Evolutionary conservation across 2,113 vertebrate genomes (phyloP).

Genomic region (Fregata magnificens): DNA sequence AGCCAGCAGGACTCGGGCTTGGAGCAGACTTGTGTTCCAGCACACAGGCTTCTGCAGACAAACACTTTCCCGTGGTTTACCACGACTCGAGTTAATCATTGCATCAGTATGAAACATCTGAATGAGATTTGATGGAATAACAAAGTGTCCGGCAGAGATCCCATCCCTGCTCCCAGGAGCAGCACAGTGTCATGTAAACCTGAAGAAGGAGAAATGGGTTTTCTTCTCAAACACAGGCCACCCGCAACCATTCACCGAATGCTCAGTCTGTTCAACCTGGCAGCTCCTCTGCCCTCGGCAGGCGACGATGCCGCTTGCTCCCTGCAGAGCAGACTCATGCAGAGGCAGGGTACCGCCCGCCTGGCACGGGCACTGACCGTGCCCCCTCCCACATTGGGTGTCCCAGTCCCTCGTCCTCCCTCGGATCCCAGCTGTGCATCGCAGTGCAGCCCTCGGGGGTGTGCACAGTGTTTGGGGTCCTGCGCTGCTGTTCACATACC

Average conservation of each 20-base stretch:
- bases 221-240: accelerated
- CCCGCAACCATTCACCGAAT: accelerated
- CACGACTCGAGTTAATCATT: background rate
- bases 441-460: background rate
- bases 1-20: background rate
- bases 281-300: background rate
- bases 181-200: background rate
- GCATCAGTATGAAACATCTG: background rate
- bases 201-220: background rate
- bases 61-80: background rate
- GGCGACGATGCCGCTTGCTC: background rate
- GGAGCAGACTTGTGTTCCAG: background rate
- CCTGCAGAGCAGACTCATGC: background rate
- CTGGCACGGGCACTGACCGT: accelerated
- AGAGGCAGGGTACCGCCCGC: background rate
- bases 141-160: background rate
- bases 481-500: accelerated
- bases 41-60: background rate
- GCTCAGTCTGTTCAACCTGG: background rate
- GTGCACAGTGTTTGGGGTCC: background rate
- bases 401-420: background rate
- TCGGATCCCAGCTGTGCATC: background rate
- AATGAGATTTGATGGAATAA: background rate
- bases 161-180: background rate
- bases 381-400: background rate